Evolutionary conservation across 1,140 invertebrate species (phyloP), one percentile per base, ranked within the genome.

Genomic region (Cyphomyrmex costatus): DNA sequence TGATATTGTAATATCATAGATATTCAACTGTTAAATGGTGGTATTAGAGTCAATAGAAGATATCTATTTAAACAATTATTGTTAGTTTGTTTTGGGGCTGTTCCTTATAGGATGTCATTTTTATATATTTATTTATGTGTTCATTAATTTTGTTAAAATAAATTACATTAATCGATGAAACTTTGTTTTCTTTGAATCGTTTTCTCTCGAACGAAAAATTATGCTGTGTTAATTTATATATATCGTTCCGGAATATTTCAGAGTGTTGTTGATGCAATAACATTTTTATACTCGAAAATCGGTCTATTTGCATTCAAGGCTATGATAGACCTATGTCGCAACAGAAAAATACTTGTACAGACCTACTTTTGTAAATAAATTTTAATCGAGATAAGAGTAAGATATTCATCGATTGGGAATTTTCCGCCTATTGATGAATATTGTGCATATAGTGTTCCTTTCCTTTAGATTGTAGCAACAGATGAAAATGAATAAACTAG

Each of bases 391-490:
- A 74, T 88, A 88, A 86, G 8, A 65, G 61, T 91, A 92, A 91
- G 85, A 86, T 86, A 88, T 91, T 89, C 87, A 90, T 92, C 91
- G 89, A 84, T 89, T 92, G 91, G 89, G 87, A 92, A 92, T 77
- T 80, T 86, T 65, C 80, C 86, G 88, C 91, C 92, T 92, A 92
- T 93, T 92, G 88, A 93, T 93, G 92, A 80, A 92, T 91, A 91
- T 92, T 92, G 86, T 86, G 87, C 85, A 93, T 89, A 92, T 92
- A 91, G 90, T 91, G 92, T 92, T 92, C 86, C 88, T 93, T 92
- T 91, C 83, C 70, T 89, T 91, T 92, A 91, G 86, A 84, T 90
- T 90, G 71, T 91, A 86, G 78, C 56, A 85, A 82, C 85, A 88
- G 63, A 90, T 79, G 83, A 79, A 87, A 77, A 60, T 68, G 56